Evolutionary conservation across 2,797 vertebrate genomes (phyloP).

Genomic region (Pachyuromys duprasi): DNA sequence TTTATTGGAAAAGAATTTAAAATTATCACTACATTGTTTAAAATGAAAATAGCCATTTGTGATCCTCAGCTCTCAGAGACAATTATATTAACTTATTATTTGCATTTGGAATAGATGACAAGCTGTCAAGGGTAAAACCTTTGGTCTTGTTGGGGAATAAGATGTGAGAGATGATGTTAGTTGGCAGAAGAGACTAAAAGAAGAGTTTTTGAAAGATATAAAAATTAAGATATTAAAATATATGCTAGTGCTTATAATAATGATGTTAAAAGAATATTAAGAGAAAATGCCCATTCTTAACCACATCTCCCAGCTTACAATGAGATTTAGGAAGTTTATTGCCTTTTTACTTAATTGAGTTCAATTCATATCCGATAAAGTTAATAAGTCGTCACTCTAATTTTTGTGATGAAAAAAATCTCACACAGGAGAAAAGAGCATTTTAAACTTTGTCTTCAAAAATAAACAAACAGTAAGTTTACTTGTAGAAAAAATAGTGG

Average conservation of each 20-base stretch:
- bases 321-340: constrained; percentile 27
- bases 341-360: neutral
- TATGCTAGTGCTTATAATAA: neutral
- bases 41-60: neutral
- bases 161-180: neutral
- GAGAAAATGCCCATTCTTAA: neutral
- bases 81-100: neutral
- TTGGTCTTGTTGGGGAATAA: neutral
- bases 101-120: neutral
- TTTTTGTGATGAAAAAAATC: neutral
- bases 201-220: neutral
- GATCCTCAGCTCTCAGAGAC: neutral
- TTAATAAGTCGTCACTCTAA: neutral
- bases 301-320: neutral
- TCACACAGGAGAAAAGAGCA: neutral
- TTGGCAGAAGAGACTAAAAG: neutral
- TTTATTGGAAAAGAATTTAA: neutral
- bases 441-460: neutral
- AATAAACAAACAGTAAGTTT: neutral
- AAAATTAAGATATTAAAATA: neutral
- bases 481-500: neutral
- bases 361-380: neutral
- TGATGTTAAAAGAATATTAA: neutral
- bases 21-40: neutral
- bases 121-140: neutral